phyloP scores from a whole-genome alignment of 2,113 vertebrate species.

The Mesitornis unicolor region DNA sequence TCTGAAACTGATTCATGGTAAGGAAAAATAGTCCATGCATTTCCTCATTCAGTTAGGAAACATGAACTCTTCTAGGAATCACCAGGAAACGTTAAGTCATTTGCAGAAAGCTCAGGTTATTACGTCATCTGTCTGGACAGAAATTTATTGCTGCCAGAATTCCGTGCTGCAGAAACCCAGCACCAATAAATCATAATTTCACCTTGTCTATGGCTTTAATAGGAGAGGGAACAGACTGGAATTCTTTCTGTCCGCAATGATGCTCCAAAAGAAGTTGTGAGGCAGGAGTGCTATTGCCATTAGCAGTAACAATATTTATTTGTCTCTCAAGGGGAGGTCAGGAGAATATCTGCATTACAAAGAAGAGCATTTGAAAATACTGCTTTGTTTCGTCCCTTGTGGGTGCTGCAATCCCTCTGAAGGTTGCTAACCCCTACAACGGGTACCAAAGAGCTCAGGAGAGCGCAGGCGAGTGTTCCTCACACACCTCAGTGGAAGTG shows the following conservation, averaged over 20 bases:
- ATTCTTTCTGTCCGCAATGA: not conserved
- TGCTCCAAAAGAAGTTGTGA: not conserved
- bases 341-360: not conserved
- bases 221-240: not conserved
- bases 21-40: not conserved
- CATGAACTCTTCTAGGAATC: conserved; percentile 11
- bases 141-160: conserved; percentile 13
- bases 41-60: not conserved
- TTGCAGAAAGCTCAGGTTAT: conserved; percentile 16
- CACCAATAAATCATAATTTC: not conserved
- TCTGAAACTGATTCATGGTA: not conserved
- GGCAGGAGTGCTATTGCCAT: not conserved
- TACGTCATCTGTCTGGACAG: conserved; percentile 4
- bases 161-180: not conserved
- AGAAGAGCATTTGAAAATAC: not conserved
- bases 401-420: not conserved
- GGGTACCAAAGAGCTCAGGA: not conserved
- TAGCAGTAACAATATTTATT: not conserved
- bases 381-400: not conserved
- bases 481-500: not conserved
- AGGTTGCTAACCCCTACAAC: not conserved
- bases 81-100: conserved; percentile 10
- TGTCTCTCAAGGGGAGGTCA: not conserved
- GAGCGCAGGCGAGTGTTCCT: not conserved
- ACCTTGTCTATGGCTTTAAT: not conserved